phyloP scores from a whole-genome alignment of 2,888 invertebrate genomes.

The Anthrax anthrax region DNA sequence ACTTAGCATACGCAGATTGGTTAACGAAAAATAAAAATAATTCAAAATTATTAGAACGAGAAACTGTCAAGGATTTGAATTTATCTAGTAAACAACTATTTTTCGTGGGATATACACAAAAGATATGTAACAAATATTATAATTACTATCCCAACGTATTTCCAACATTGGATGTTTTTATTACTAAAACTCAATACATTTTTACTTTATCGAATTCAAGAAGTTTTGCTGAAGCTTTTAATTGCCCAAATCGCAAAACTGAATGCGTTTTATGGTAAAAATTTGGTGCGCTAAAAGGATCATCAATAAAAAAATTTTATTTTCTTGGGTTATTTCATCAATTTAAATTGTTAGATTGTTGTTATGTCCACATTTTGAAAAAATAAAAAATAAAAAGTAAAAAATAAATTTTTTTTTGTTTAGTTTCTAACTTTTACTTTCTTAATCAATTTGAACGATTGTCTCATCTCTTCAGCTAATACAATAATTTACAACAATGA shows the following conservation, averaged over 20 bases:
- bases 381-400: not conserved
- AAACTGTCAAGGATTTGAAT: conserved; percentile 12
- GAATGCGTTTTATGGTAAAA: not conserved
- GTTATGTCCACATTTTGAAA: too few species aligned
- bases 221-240: not conserved
- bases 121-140: conserved; percentile 13
- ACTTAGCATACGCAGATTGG: conserved; percentile 14
- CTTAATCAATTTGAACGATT: conserved; percentile 97
- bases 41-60: conserved; percentile 6
- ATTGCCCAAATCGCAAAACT: not conserved
- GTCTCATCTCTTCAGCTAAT: conserved; percentile 87
- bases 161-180: too few species aligned
- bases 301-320: too few species aligned
- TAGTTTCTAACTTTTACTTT: conserved; percentile 25
- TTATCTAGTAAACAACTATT: conserved; percentile 14
- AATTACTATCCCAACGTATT: too few species aligned
- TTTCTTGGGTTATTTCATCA: too few species aligned
- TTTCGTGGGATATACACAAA: conserved; percentile 15
- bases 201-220: not conserved
- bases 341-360: too few species aligned
- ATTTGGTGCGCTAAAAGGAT: too few species aligned
- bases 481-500: too few species aligned
- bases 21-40: conserved; percentile 4
- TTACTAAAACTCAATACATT: too few species aligned
- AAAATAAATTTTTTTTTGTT: too few species aligned